Base-by-base conservation (phyloP, 2,113 vertebrate genomes). In the Poeciliopsis retropinna region DNA sequence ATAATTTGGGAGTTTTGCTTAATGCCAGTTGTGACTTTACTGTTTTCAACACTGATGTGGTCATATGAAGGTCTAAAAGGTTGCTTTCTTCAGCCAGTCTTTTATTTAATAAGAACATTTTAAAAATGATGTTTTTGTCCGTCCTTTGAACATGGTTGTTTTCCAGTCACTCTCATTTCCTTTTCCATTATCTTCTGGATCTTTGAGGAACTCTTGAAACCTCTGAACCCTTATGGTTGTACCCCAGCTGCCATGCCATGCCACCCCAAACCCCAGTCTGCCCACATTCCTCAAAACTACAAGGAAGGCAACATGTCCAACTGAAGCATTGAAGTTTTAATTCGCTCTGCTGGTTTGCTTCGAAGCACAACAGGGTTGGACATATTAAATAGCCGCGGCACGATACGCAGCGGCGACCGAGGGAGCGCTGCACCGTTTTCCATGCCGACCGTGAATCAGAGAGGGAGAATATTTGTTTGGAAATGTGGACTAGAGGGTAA, bases 401-500 rank as follows among this genome's bases (percentile, higher is more conserved):
- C 31, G 66, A 79, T 83, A 85, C 83, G 85, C 77, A 81, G 29
- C 4, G 11, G 0, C 47, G 60, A 17, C 70, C 0, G 7, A 57
- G 44, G 44, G 44, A 47, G 44, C 51, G 9, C 6, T 57, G 25
- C 51, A 57, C 17, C 22, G 51, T n/a, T 57, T 57, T 57, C 25
- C 22, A 10, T 57, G 22, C 25, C 17, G 51, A 57, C 51, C 2
- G 22, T 78, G 82, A 85, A 81, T 85, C 76, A 71, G 70, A 37
- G 31, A 32, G 31, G 19, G 22, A 4, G 80, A 70, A 67, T 89
- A 83, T 92, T 92, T 92, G 87, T 94, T 94, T 92, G 80, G 87
- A 92, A 83, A 89, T 72, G 80, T 84, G 4, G 80, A 87, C 83
- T 80, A 63, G 80, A 90, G 82, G 77, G 68, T 87, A 90, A 90